Conservation (phyloP, 1,140 invertebrate genomes). For the Drosophila sp. region DNA sequence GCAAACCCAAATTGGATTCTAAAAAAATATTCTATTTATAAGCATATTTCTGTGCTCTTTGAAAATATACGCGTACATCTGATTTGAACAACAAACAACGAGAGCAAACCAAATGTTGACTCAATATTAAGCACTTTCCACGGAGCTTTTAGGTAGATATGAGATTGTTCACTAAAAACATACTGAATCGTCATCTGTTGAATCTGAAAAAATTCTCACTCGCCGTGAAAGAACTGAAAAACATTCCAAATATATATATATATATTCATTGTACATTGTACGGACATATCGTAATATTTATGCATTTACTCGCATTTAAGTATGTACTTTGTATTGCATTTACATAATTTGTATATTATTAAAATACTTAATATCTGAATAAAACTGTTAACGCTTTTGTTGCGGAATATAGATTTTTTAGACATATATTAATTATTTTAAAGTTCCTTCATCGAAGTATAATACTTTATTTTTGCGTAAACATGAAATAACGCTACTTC, state of each 20-base stretch:
- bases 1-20: constrained; percentile 1
- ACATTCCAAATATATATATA: background rate
- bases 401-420: no score
- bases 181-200: constrained; percentile 36
- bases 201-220: constrained; percentile 28
- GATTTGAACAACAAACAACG: constrained; percentile 31
- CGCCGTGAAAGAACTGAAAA: constrained; percentile 7
- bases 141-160: constrained; percentile 46
- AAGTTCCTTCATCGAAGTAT: no score
- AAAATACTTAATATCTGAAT: no score
- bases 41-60: constrained; percentile 10
- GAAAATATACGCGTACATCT: constrained; percentile 9
- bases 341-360: no score
- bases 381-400: no score
- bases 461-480: no score
- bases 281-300: no score
- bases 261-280: background rate
- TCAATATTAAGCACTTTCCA: constrained; percentile 25
- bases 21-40: constrained; percentile 35
- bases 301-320: background rate
- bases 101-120: constrained; percentile 17
- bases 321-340: background rate
- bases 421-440: no score
- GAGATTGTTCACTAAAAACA: constrained; percentile 45
- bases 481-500: no score